These are phyloP conservation scores for Listronotus bonariensis DNA, from an alignment of 1,140 invertebrate species.

Conservation along the genomic window DNA sequence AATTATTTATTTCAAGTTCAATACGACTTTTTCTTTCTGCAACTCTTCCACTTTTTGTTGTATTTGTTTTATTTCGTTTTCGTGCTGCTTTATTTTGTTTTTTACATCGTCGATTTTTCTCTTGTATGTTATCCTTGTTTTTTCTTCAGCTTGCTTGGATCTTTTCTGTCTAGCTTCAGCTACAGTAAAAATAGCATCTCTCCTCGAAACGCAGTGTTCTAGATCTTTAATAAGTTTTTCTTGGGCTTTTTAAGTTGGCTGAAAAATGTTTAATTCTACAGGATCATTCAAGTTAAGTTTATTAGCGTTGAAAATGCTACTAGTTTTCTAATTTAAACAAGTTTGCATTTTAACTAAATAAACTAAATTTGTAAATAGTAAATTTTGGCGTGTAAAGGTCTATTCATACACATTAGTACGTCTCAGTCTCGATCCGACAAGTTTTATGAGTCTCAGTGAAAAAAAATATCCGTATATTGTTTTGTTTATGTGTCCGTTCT, in stretches of 20 bases:
- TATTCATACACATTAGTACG: too few relatives aligned
- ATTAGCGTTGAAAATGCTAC: too few relatives aligned
- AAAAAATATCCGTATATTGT: too few relatives aligned
- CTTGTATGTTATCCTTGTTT: constrained; percentile 51
- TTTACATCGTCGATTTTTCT: constrained; percentile 62
- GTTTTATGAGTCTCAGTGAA: too few relatives aligned
- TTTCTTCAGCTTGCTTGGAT: constrained; percentile 40
- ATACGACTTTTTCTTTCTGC: constrained; percentile 40
- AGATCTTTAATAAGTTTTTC: constrained; percentile 77
- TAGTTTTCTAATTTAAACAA: too few relatives aligned
- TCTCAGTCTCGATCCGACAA: too few relatives aligned
- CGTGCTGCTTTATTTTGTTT: constrained; percentile 61
- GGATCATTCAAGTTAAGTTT: too few relatives aligned
- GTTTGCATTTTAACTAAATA: too few relatives aligned
- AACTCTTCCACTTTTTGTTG: constrained; percentile 51
- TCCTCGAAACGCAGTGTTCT: constrained; percentile 72
- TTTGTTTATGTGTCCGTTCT: too few relatives aligned
- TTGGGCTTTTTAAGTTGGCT: constrained; percentile 72
- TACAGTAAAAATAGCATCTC: constrained; percentile 68
- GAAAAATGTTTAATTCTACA: too few relatives aligned
- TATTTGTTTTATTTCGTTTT: constrained; percentile 52
- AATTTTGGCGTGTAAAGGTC: too few relatives aligned
- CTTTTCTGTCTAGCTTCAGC: constrained; percentile 63
- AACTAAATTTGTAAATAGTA: too few relatives aligned
- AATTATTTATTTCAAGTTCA: constrained; percentile 30